phyloP scores from a whole-genome alignment of 2,797 vertebrate species.

The Emys orbicularis region DNA sequence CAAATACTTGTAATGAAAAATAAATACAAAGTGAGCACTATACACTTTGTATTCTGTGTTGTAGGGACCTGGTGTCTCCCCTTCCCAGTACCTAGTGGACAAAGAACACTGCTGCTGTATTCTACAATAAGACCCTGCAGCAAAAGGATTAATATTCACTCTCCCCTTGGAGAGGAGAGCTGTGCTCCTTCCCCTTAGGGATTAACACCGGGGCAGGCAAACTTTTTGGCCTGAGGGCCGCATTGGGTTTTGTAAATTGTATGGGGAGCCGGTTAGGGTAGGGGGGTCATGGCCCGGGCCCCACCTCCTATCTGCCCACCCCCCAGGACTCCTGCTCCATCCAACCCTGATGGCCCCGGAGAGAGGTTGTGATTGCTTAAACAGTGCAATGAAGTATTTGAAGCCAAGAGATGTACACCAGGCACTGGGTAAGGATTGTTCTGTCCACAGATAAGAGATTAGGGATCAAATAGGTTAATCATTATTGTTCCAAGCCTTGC shows the following conservation, averaged over 20 bases:
- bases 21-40: too few relatives aligned
- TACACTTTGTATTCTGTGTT: too few relatives aligned
- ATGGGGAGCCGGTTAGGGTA: too few relatives aligned
- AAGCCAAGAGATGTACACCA: background rate
- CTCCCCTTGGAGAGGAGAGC: rapidly evolving
- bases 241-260: too few relatives aligned
- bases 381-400: background rate
- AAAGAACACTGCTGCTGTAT: background rate
- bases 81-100: background rate
- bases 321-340: too few relatives aligned
- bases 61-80: rapidly evolving
- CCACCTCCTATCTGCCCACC: too few relatives aligned
- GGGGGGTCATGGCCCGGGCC: too few relatives aligned
- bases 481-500: slow-evolving; percentile 1
- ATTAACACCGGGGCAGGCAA: background rate
- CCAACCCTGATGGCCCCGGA: background rate
- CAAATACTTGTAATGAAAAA: too few relatives aligned
- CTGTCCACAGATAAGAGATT: background rate
- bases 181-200: background rate
- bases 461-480: slow-evolving; percentile 31
- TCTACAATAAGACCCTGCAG: background rate
- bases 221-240: too few relatives aligned
- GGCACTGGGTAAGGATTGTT: rapidly evolving
- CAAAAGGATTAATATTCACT: slow-evolving; percentile 4
- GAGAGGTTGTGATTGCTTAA: background rate